Evolutionary conservation across 2,797 vertebrate species (phyloP).

Genomic region (Bradypodion pumilum): DNA sequence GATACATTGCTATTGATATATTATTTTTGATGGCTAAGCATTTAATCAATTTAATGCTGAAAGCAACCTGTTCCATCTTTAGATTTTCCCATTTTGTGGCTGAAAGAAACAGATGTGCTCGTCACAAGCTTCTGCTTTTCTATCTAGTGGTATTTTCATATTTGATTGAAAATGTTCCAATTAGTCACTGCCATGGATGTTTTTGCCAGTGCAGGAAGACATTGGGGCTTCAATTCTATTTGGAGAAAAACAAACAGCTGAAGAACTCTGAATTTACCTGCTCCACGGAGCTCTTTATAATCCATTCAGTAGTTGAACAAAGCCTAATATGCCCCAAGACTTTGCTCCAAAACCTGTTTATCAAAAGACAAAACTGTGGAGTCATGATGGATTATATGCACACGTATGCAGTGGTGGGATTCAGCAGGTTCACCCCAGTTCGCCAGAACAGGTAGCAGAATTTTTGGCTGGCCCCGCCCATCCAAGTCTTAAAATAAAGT

Average conservation of each 20-base stretch:
- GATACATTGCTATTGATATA: not conserved
- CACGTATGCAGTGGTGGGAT: no score
- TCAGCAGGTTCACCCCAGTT: no score
- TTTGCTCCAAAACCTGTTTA: no score
- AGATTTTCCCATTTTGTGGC: not conserved
- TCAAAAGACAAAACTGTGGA: not conserved
- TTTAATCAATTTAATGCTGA: constrained; percentile 3
- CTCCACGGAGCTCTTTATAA: not conserved
- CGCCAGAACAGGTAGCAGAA: no score
- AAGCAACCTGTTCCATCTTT: not conserved
- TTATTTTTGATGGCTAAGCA: not conserved
- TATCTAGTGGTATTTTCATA: not conserved
- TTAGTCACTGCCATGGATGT: not conserved
- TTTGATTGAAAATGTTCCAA: not conserved
- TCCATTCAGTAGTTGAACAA: not conserved
- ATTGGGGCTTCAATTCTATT: not conserved
- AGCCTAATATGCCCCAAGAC: not conserved
- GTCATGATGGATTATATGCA: not conserved
- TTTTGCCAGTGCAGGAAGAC: not conserved
- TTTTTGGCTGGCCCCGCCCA: no score
- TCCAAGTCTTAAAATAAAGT: no score
- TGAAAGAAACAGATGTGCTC: no score
- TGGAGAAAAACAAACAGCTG: not conserved
- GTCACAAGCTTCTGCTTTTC: not conserved
- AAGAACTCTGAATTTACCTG: not conserved